These are phyloP conservation scores for Isoperla grammatica DNA, from an alignment of 2,888 invertebrate genomes.

Conservation along the genomic window DNA sequence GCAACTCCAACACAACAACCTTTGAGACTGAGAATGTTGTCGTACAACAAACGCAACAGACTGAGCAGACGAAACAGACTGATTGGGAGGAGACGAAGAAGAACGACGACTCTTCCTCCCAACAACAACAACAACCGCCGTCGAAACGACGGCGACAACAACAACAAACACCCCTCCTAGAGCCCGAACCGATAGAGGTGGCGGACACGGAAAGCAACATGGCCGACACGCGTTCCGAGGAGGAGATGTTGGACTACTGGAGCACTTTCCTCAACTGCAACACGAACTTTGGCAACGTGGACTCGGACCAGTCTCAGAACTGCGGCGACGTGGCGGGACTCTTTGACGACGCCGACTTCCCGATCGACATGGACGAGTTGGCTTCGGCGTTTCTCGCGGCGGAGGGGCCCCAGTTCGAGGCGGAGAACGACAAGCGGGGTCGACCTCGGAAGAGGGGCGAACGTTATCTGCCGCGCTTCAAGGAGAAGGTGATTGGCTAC, in stretches of 20 bases:
- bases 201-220: neutral
- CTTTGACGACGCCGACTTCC: conserved; percentile 2
- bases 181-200: neutral
- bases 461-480: conserved; percentile 26
- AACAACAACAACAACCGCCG: neutral
- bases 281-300: too few relatives aligned
- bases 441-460: conserved; percentile 21
- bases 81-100: neutral
- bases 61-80: neutral
- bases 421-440: neutral
- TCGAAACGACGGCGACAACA: neutral
- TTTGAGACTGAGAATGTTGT: neutral
- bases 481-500: conserved; percentile 24
- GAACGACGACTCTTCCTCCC: neutral
- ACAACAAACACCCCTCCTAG: too few relatives aligned
- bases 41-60: neutral
- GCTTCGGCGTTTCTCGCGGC: too few relatives aligned
- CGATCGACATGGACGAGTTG: too few relatives aligned
- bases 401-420: neutral
- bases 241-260: conserved; percentile 4
- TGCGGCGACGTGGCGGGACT: conserved; percentile 1
- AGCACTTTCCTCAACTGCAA: neutral
- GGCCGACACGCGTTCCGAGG: neutral
- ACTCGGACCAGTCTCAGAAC: conserved; percentile 3
- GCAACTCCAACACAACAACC: neutral